phyloP scores from a whole-genome alignment of 2,797 vertebrate species.

The Urocyon cinereoargenteus region DNA sequence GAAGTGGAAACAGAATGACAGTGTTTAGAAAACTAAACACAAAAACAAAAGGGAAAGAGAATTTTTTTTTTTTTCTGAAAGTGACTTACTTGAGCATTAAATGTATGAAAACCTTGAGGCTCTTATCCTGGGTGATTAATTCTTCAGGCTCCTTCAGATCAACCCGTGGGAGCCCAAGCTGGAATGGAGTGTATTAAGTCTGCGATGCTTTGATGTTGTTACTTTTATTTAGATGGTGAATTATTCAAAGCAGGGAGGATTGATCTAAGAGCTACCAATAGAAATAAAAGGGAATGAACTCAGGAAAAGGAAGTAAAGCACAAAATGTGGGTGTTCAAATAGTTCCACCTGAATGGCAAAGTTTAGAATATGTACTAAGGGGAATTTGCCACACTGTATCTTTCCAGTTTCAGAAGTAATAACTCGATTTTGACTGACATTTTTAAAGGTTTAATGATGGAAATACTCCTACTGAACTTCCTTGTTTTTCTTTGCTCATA shows the following conservation, averaged over 20 bases:
- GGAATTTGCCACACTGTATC: constrained; percentile 41
- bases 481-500: constrained; percentile 49
- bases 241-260: constrained; percentile 79
- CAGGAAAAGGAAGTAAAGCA: constrained; percentile 60
- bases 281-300: constrained; percentile 74
- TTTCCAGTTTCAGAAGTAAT: constrained; percentile 66
- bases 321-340: constrained; percentile 67
- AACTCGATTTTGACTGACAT: constrained; percentile 63
- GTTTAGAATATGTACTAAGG: neutral
- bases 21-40: constrained; percentile 83
- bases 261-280: constrained; percentile 60
- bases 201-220: constrained; percentile 76
- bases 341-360: constrained; percentile 65
- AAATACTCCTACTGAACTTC: constrained; percentile 17
- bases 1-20: constrained; percentile 85
- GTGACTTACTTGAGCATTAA: constrained; percentile 79
- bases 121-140: constrained; percentile 81
- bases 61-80: constrained; percentile 70
- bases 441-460: constrained; percentile 64
- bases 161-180: constrained; percentile 43
- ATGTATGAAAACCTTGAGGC: constrained; percentile 71
- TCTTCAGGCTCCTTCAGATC: constrained; percentile 73
- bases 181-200: constrained; percentile 72
- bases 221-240: constrained; percentile 79
- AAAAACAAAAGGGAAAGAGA: constrained; percentile 79